Conservation (phyloP, 2,113 vertebrate genomes). For the Amia ocellicauda region DNA sequence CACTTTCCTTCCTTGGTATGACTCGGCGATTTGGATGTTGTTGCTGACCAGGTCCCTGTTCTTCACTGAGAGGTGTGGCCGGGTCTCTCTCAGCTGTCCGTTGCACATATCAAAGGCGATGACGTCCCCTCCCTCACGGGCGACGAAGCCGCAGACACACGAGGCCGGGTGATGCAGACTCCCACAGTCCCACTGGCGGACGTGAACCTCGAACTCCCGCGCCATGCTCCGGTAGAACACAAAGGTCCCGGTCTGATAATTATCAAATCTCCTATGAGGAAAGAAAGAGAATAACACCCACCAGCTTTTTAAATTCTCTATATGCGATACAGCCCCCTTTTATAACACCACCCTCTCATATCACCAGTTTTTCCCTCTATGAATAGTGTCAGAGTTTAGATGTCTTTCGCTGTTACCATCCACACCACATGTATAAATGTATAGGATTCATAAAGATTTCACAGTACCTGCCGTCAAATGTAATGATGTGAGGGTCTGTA, state of each 20-base stretch:
- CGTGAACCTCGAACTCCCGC: constrained; percentile 80
- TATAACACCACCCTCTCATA: too few relatives aligned
- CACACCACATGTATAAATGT: too few relatives aligned
- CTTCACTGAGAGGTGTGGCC: constrained; percentile 74
- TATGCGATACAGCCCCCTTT: too few relatives aligned
- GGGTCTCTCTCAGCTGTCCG: constrained; percentile 70
- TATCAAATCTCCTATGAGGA: constrained; percentile 75
- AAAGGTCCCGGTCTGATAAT: constrained; percentile 83
- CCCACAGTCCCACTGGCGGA: constrained; percentile 88
- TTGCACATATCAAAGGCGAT: constrained; percentile 84
- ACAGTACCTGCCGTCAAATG: constrained; percentile 87
- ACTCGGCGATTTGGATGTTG: constrained; percentile 75
- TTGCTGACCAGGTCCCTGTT: constrained; percentile 59
- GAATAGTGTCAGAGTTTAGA: too few relatives aligned
- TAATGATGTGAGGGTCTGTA: constrained; percentile 88
- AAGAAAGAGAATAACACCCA: too few relatives aligned
- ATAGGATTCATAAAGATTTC: background rate
- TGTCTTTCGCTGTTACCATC: too few relatives aligned
- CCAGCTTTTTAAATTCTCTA: too few relatives aligned
- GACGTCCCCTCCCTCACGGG: constrained; percentile 66
- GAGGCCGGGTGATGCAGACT: constrained; percentile 68
- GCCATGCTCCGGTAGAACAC: constrained; percentile 73
- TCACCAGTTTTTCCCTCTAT: too few relatives aligned
- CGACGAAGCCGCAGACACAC: constrained; percentile 81
- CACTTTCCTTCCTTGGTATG: constrained; percentile 86